Evolutionary conservation across 1,140 invertebrate species (phyloP), one percentile per base, ranked within the genome.

Genomic region (Drosophila simulans): DNA sequence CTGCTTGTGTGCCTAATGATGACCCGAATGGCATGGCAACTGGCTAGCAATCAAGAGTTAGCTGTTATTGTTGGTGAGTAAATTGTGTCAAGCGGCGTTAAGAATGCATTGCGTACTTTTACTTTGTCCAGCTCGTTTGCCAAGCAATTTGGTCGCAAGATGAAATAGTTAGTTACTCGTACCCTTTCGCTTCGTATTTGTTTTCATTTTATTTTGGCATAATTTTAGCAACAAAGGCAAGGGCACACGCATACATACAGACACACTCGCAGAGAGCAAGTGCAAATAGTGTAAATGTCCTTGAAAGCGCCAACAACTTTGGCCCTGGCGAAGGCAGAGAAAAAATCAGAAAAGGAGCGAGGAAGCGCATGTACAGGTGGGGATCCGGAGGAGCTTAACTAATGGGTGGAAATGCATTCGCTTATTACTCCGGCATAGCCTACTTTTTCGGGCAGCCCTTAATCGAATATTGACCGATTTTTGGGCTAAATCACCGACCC

Each of bases 221-320:
- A 79, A 74, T 78, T 65, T 77, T 70, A 68, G 55, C 51, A 64
- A 82, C 63, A 85, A 68, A 62, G 64, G 81, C 81, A 85, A 85
- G 77, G 81, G 37, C 81, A 71, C 27, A 75, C 42, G 68, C 68
- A 82, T n/a, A 72, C 68, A 82, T n/a, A 72, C 35, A 57, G 34
- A 63, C 17, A 74, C 43, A 52, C 27, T 70, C 20, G 46, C 69
- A 75, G 78, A 77, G 77, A 81, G 74, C 64, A 74, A 88, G 65
- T 83, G 79, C 75, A 88, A 85, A 85, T 88, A 88, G 70, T 82
- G 78, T 39, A 82, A 75, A 82, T 75, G 82, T 82, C 82, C 82
- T 86, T 86, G 82, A 86, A 88, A 88, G 53, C 75, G 72, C 82
- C 77, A 85, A 85, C 81, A 70, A 64, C 49, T 59, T 63, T 85